Evolutionary conservation across 2,797 vertebrate species (phyloP), one percentile per base, ranked within the genome.

Genomic region (Momotus momota): DNA sequence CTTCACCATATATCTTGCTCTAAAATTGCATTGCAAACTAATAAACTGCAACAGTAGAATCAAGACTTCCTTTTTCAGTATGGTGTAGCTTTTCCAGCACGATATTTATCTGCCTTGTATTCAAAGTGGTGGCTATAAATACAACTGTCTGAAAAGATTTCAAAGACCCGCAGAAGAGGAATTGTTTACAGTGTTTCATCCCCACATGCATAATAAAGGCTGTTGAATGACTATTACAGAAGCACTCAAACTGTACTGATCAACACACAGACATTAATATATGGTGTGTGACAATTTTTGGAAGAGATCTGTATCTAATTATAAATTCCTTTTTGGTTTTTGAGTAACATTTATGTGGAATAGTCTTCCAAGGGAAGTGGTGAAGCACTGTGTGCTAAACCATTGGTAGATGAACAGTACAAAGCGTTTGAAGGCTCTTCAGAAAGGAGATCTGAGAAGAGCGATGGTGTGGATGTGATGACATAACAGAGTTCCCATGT

Each of bases 341-440:
- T 74, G 82, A 90, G 17, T 74, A 65, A 51, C 17, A 72, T 74
- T 71, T 81, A 61, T 91, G 55, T 81, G 66, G 65, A 81, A n/a
- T 25, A 72, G 61, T 81, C 62, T 93, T 95, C 70, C 79, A 83
- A 72, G 73, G 70, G 75, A 94, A 94, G 75, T 93, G 84, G 81
- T 74, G 43, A 91, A 95, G 43, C 35, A 16, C 55, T 87, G 33
- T 65, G 60, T 71, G 46, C 25, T 89, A 48, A 92, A 21, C 12
- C 4, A 3, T 11, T 86, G 79, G 79, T 75, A 92, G 81, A 81
- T 23, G 41, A 86, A 52, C 49, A 74, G 52, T 87, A 52, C 26
- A 29, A 58, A 92, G 26, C 14, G 15, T 92, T 89, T 82, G 93
- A 91, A 87, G 69, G 61, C n/a, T 85, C 26, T 83, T 93, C 73